Evolutionary conservation across 2,797 vertebrate species (phyloP).

Genomic region (Alectoris magna): DNA sequence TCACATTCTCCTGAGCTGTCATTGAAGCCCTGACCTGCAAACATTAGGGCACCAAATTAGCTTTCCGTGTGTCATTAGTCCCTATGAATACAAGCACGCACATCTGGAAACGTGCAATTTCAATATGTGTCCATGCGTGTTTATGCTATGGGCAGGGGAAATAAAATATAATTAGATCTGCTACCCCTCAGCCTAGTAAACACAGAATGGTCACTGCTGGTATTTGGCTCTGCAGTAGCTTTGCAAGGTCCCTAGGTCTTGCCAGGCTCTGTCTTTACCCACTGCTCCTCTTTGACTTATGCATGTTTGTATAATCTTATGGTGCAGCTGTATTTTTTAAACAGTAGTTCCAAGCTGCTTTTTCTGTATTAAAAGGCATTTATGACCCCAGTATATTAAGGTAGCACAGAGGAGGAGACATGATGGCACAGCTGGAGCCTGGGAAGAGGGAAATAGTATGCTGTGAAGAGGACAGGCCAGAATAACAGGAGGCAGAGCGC

Average conservation of each 20-base stretch:
- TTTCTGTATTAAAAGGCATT: neutral
- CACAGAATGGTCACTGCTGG: neutral
- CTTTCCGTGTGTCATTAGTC: neutral
- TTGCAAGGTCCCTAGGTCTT: neutral
- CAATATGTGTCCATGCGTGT: accelerated
- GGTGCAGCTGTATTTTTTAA: neutral
- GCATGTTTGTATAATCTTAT: neutral
- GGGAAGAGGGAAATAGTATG: neutral
- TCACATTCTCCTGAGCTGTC: neutral
- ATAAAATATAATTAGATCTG: neutral
- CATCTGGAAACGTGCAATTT: neutral
- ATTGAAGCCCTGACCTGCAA: neutral
- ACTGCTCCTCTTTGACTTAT: neutral
- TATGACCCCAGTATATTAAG: neutral
- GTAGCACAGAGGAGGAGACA: neutral
- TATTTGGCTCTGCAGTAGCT: neutral
- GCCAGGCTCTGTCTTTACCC: neutral
- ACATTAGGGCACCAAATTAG: neutral
- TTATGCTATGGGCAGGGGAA: neutral
- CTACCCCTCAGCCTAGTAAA: neutral
- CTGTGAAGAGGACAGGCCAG: neutral
- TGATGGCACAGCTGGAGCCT: neutral
- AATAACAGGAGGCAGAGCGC: neutral
- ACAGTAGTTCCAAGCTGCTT: neutral
- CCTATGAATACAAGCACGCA: neutral